Percentiles rank a stretch among this genome's conserved stretches.
phyloP scores from a whole-genome alignment of 2,888 invertebrate species.

The Sinhomidia bicolor region DNA sequence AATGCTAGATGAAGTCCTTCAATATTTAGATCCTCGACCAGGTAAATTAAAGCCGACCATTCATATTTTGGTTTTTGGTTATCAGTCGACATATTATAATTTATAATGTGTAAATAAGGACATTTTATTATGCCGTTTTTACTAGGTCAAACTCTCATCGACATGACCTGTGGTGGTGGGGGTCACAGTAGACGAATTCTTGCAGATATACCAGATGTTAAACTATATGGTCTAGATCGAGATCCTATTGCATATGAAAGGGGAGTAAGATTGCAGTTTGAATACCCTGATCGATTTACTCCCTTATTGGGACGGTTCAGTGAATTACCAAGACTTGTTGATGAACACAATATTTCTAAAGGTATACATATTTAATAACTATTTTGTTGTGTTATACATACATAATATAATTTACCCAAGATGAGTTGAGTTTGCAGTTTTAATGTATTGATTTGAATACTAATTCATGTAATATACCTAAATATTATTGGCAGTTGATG shows the following conservation, averaged over 20 bases:
- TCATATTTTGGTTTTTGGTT: not conserved
- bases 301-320: slow-evolving; percentile 95
- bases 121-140: too few relatives aligned
- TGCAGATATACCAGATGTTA: slow-evolving; percentile 85
- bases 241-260: slow-evolving; percentile 90
- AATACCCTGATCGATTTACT: slow-evolving; percentile 88
- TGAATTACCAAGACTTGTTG: slow-evolving; percentile 88
- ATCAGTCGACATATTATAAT: too few relatives aligned
- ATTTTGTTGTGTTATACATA: too few relatives aligned
- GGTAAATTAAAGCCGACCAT: slow-evolving; percentile 68
- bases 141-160: slow-evolving; percentile 87
- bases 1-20: slow-evolving; percentile 87
- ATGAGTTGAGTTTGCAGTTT: too few relatives aligned
- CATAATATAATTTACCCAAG: too few relatives aligned
- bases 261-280: slow-evolving; percentile 86
- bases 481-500: slow-evolving; percentile 92
- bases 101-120: too few relatives aligned
- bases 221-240: slow-evolving; percentile 91
- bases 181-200: slow-evolving; percentile 92
- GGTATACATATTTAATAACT: too few relatives aligned
- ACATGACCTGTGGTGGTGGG: slow-evolving; percentile 98
- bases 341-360: slow-evolving; percentile 84
- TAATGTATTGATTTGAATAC: too few relatives aligned
- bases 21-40: slow-evolving; percentile 85
- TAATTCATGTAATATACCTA: too few relatives aligned